phyloP scores from a whole-genome alignment of 2,113 vertebrate species.

The Oriolus oriolus region DNA sequence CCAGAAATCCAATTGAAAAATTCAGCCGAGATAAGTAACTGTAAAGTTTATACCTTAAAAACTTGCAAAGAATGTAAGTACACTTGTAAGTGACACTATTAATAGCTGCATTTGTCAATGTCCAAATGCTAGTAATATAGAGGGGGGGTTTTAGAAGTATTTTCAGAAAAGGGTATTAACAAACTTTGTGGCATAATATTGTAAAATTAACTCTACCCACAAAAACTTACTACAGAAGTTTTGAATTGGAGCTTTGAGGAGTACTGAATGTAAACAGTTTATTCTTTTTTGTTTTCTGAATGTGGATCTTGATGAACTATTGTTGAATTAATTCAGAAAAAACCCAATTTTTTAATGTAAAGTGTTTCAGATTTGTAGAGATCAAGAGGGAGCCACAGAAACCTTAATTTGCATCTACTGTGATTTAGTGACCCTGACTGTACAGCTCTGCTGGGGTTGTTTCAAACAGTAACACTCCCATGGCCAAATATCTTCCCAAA shows the following conservation, averaged over 20 bases:
- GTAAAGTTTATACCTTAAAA: not conserved
- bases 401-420: not conserved
- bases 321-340: not conserved
- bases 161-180: not conserved
- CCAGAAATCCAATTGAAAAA: not conserved
- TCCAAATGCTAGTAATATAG: not conserved
- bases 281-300: not conserved
- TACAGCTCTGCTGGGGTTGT: not conserved
- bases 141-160: fast-evolving
- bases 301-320: not conserved
- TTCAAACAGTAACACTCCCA: not conserved
- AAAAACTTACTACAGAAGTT: not conserved
- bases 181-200: not conserved
- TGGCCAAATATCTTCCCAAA: not conserved
- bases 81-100: not conserved
- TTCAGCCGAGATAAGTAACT: not conserved
- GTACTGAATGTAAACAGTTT: not conserved
- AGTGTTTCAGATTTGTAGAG: not conserved
- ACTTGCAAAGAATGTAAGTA: not conserved
- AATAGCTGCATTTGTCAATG: not conserved
- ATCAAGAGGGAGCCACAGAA: fast-evolving
- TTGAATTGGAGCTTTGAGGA: not conserved
- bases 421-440: not conserved
- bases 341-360: fast-evolving
- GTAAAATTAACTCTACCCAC: not conserved